Percentiles rank a stretch among this genome's conserved stretches.
Conservation (phyloP, 1,140 invertebrate genomes). For the Planococcus citri region DNA sequence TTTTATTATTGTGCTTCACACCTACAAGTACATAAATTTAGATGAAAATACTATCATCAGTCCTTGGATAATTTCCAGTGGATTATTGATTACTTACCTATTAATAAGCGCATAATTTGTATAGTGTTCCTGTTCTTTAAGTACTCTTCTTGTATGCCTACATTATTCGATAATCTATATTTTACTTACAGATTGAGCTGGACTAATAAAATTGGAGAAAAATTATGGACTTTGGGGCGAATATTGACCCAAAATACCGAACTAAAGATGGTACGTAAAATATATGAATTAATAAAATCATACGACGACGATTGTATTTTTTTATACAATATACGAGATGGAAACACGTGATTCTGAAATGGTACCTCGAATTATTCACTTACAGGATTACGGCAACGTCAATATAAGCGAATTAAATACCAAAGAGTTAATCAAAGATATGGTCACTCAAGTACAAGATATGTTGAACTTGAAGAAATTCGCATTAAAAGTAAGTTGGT, state of each 20-base stretch:
- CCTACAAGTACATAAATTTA: too few species aligned
- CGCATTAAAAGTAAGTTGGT: neutral
- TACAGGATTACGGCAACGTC: neutral
- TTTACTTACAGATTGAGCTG: neutral
- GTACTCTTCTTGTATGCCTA: too few species aligned
- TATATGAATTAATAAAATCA: too few species aligned
- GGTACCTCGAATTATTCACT: neutral
- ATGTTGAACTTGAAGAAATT: neutral
- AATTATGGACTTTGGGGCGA: neutral
- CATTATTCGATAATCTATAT: neutral
- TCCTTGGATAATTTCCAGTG: too few species aligned
- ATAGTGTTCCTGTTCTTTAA: too few species aligned
- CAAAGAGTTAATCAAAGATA: neutral
- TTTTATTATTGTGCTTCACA: too few species aligned
- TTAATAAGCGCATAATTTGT: too few species aligned
- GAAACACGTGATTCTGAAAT: too few species aligned
- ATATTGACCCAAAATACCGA: neutral
- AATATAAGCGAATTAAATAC: neutral
- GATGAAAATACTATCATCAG: too few species aligned
- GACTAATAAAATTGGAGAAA: slow-evolving; percentile 11
- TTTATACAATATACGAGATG: too few species aligned
- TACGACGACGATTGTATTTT: too few species aligned
- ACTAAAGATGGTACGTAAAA: neutral
- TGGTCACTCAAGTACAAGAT: neutral
- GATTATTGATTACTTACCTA: too few species aligned